Evolutionary conservation across 2,113 vertebrate genomes (phyloP).

Genomic region (Ciconia stormi): DNA sequence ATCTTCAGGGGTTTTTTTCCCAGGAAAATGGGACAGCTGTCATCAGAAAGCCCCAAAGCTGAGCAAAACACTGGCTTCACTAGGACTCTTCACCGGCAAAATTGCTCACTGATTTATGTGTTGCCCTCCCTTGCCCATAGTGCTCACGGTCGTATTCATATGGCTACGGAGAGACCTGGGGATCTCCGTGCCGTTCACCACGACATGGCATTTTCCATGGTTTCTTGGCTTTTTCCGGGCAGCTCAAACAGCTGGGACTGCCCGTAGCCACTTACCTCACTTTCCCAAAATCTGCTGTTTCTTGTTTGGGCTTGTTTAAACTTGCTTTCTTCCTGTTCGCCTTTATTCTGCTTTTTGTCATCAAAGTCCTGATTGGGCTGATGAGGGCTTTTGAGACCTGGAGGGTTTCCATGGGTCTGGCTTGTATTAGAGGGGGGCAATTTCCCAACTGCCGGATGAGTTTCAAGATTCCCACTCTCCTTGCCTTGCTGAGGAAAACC

Average conservation of each 20-base stretch:
- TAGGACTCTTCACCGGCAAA: not conserved
- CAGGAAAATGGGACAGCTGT: not conserved
- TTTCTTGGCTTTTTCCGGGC: not conserved
- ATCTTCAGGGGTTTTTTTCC: not conserved
- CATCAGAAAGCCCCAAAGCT: not conserved
- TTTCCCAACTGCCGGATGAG: not conserved
- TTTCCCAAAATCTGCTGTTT: conserved; percentile 13
- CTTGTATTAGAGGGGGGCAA: conserved; percentile 36
- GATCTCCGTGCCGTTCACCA: accelerated
- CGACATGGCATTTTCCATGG: not conserved
- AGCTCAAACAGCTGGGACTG: not conserved
- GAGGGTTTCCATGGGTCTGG: conserved; percentile 48
- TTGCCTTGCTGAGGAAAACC: conserved; percentile 42
- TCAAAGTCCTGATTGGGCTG: not conserved
- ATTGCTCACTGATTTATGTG: not conserved
- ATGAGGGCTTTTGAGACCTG: conserved; percentile 44
- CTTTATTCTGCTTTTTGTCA: conserved; percentile 42
- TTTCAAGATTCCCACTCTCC: conserved; percentile 3
- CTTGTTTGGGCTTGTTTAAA: conserved; percentile 44
- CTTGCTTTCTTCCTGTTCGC: not conserved
- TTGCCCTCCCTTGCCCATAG: not conserved
- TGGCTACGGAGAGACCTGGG: accelerated
- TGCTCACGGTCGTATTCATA: not conserved
- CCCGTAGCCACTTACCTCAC: not conserved
- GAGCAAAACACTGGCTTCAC: not conserved